Base-by-base conservation (phyloP, 2,888 invertebrate genomes). In the Plebejus melissa region DNA sequence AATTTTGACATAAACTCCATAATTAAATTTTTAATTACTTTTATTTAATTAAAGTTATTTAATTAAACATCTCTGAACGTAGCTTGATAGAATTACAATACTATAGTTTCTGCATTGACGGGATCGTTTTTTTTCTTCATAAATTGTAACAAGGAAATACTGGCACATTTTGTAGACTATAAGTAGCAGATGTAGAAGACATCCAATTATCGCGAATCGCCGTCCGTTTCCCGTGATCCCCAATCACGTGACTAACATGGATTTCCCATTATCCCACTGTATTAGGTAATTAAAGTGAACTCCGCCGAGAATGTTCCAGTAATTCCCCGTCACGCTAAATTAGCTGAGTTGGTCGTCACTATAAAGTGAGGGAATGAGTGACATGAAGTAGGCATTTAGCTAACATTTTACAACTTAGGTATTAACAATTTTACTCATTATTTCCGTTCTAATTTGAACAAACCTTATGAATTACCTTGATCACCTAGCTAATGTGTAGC, bases 231-330 rank as follows among this genome's bases (percentile, higher is more conserved):
- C 60, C 65, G 65, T 65, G 13, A 65, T 65, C 65, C 32, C 65
- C 32, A 65, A 65, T 65, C 65, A 65, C 65, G 65, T 36, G 65
- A 65, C 32, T 65, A 58, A 65, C 65, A 65, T 65, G 65, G 32
- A 32, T 65, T 65, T 65, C 32, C 65, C 65, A 65, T 65, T 65
- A 65, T 65, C 32, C 65, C 65, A 36, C 32, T 36, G 65, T 5
- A 36, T 65, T 65, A 65, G 65, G 32, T 65, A 65, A 54, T 58
- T 58, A 58, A 58, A 58, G 32, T 36, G 28, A 65, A 65, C 32
- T 65, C 32, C 32, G 11, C 28, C 22, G 60, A 65, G 65, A 65
- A 65, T 65, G 65, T 65, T 65, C 65, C 16, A 32, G 16, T 16
- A 16, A 65, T 65, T 36, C 65, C 13, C 16, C 65, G 65, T 65